Conservation (phyloP, 2,113 vertebrate species). For the Prinia subflava region DNA sequence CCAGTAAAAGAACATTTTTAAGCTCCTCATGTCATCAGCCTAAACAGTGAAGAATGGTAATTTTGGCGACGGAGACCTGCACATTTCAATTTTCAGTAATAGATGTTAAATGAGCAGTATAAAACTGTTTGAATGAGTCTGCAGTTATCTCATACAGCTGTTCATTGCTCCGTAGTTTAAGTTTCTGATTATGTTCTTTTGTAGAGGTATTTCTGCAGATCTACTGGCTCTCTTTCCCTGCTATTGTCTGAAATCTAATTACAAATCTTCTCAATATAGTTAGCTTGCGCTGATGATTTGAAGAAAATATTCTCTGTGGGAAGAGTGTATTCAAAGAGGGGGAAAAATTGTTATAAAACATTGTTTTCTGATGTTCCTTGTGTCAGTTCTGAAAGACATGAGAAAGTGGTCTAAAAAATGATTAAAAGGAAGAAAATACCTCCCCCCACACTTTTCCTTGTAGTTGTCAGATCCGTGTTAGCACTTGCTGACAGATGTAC, state of each 20-base stretch:
- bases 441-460: not conserved
- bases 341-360: not conserved
- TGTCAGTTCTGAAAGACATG: not conserved
- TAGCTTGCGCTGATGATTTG: not conserved
- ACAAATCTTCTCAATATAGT: not conserved
- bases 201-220: conserved; percentile 20
- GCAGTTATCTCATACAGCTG: conserved; percentile 8
- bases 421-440: not conserved
- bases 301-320: not conserved
- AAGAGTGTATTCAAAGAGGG: not conserved
- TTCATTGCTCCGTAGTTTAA: conserved; percentile 39
- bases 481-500: not conserved
- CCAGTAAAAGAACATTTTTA: not conserved
- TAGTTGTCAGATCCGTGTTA: not conserved
- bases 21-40: not conserved
- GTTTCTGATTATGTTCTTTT: conserved; percentile 35
- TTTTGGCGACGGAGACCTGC: not conserved
- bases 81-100: conserved; percentile 19
- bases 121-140: conserved; percentile 15
- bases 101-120: conserved; percentile 27
- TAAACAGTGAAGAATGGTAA: not conserved
- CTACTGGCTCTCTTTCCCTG: not conserved
- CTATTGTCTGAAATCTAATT: conserved; percentile 39
- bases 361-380: not conserved
- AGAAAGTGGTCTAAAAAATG: not conserved